A percentile compares a stretch with the other conserved stretches of the same genome.
phyloP scores from a whole-genome alignment of 2,113 vertebrate species.

The Cololabis saira region DNA sequence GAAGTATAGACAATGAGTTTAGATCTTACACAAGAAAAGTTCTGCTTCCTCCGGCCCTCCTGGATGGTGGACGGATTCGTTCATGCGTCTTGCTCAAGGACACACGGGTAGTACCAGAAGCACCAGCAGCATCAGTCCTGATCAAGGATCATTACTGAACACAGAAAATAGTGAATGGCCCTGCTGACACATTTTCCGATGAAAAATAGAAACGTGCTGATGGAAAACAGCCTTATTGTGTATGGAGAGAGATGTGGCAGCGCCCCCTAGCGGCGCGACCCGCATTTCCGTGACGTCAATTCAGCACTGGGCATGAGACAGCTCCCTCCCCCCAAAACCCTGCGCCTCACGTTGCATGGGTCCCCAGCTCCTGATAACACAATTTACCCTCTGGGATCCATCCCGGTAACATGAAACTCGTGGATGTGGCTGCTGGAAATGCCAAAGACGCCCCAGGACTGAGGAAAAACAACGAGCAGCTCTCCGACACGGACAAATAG shows the following conservation, averaged over 20 bases:
- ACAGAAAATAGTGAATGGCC: conserved; percentile 11
- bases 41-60: neutral
- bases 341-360: conserved; percentile 78
- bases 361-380: conserved; percentile 78
- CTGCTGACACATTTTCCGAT: conserved; percentile 11
- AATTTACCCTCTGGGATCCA: conserved; percentile 76
- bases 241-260: conserved; percentile 13
- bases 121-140: neutral
- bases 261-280: conserved; percentile 69
- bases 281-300: conserved; percentile 80
- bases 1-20: too few species aligned
- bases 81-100: conserved; percentile 44
- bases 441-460: conserved; percentile 39
- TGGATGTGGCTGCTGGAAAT: conserved; percentile 47
- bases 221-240: conserved; percentile 1
- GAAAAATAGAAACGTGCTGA: conserved; percentile 20
- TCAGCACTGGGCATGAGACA: conserved; percentile 83
- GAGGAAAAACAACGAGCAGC: conserved; percentile 42
- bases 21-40: neutral
- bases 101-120: conserved; percentile 21
- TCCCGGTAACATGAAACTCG: conserved; percentile 67
- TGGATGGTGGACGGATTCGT: neutral
- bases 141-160: neutral
- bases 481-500: conserved; percentile 49
- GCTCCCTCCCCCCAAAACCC: conserved; percentile 68